A percentile compares a stretch with the other conserved stretches of the same genome.
Conservation (phyloP, 2,797 vertebrate genomes). For the Mus caroli region DNA sequence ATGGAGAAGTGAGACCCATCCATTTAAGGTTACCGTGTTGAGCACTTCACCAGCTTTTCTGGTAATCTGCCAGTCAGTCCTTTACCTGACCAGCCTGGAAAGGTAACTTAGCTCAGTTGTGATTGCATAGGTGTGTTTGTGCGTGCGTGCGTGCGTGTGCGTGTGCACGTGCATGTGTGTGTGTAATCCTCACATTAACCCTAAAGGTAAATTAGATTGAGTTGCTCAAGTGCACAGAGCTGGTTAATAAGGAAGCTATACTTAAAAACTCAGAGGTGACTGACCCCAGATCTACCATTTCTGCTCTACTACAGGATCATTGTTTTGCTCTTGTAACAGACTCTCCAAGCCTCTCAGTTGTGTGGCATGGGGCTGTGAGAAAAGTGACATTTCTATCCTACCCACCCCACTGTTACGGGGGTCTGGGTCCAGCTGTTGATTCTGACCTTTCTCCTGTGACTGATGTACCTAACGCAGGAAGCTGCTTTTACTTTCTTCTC, state of each 20-base stretch:
- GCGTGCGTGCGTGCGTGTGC: neutral
- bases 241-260: neutral
- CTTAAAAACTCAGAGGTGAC: neutral
- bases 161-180: neutral
- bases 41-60: neutral
- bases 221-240: neutral
- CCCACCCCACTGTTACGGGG: neutral
- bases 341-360: neutral
- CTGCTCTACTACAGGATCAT: neutral
- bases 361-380: neutral
- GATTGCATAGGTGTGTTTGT: neutral
- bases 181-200: neutral
- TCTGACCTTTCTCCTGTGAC: neutral
- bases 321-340: fast-evolving
- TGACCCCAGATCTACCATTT: neutral
- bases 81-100: neutral
- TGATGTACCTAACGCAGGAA: neutral
- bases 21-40: neutral
- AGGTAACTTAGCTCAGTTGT: neutral
- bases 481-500: neutral
- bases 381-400: neutral
- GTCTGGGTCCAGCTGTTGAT: neutral
- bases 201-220: conserved; percentile 1
- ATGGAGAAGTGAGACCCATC: neutral
- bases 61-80: neutral